Evolutionary conservation across 2,888 invertebrate species (phyloP), one percentile per base, ranked within the genome.

Genomic region (Malacosoma neustria): DNA sequence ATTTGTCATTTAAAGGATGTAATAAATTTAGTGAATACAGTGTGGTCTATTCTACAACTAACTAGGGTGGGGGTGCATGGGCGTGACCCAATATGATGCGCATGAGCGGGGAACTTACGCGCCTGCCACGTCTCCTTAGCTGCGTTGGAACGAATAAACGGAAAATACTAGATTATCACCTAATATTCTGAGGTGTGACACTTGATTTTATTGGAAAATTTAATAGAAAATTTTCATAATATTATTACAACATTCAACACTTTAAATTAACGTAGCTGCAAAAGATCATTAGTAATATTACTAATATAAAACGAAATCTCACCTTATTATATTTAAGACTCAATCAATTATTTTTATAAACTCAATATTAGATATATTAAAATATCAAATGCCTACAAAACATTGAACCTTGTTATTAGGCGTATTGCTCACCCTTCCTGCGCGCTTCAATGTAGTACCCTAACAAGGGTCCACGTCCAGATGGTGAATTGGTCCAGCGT

Each of bases 381-480:
- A 22, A 22, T 2, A 4, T 5, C 5, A 9, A 22, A 7, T 22
- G 5, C 1, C 5, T 22, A 3, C 5, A 7, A 7, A 22, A 7
- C 7, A 3, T 22, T 3, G 22, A 22, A 3, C 22, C 22, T 9
- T 36, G 32, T 3, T 29, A 5, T 5, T 4, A 5, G 12, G 6
- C 1, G 4, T 1, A 7, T 22, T 3, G 5, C 64, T 67, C 72
- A 93, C 94, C 94, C 88, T 93, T 91, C 56, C 92, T 89, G 50
- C 90, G 88, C n/a, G 91, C 92, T 71, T 95, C 95, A 41, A 98
- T 92, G 54, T 97, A 93, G 76, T 98, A 98, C 0, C 97, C 97
- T 4, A 92, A 76, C 49, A 98, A 92, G 1, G 96, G 93, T 0
- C 93, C 95, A 47, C 90, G 89, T 1, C 95, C 96, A 1, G 93